phyloP scores from a whole-genome alignment of 2,797 vertebrate genomes.

The Gallinago nigripennis region DNA sequence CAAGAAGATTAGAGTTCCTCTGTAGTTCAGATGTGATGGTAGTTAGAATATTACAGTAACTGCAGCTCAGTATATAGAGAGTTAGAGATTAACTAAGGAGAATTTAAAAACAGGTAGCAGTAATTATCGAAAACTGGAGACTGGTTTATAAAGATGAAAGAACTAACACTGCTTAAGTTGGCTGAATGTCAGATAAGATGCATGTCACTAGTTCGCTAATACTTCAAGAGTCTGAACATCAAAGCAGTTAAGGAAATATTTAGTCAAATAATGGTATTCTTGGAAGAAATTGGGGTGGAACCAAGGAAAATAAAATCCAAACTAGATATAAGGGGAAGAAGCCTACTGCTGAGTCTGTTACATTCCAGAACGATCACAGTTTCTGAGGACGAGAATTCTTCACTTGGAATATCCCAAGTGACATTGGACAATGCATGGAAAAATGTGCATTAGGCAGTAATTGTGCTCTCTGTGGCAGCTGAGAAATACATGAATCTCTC shows the following conservation, averaged over 20 bases:
- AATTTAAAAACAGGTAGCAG: slow-evolving; percentile 19
- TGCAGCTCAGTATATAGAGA: neutral
- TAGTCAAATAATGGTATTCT: neutral
- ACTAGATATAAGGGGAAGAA: neutral
- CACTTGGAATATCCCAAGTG: neutral
- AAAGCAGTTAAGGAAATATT: slow-evolving; percentile 30
- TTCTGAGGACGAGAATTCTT: neutral
- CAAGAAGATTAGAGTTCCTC: neutral
- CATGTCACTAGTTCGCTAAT: neutral
- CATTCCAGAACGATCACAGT: neutral
- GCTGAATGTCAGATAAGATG: slow-evolving; percentile 15
- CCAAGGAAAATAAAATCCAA: neutral
- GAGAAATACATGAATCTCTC: neutral
- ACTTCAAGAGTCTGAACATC: slow-evolving; percentile 28
- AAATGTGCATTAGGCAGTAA: neutral
- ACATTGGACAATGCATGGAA: neutral
- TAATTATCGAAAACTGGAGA: neutral
- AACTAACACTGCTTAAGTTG: neutral
- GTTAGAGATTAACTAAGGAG: neutral
- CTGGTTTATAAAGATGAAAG: slow-evolving; percentile 47
- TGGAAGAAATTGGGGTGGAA: neutral
- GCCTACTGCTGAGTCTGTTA: neutral
- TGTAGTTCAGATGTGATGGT: neutral
- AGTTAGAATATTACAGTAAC: neutral
- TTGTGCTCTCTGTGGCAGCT: neutral